Percentiles rank a stretch among this genome's conserved stretches.
phyloP scores from a whole-genome alignment of 2,113 vertebrate species.

The Eretmochelys imbricata region DNA sequence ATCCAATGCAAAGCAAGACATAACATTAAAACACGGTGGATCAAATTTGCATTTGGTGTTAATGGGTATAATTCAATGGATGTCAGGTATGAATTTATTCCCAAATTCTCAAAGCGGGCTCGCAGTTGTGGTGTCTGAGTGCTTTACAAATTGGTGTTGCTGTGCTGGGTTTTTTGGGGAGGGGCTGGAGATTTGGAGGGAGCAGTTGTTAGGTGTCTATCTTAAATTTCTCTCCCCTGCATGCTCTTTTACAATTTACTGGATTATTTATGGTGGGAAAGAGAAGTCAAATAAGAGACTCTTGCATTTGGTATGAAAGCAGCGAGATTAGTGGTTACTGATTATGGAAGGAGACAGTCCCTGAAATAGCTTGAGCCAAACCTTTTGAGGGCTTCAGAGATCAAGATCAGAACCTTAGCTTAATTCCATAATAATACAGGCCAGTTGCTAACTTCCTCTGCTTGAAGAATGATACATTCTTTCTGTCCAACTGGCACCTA shows the following conservation, averaged over 20 bases:
- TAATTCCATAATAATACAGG: conserved; percentile 54
- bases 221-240: not conserved
- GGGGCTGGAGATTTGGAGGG: no score
- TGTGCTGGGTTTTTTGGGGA: not conserved
- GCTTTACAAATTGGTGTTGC: not conserved
- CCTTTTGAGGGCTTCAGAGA: conserved; percentile 39
- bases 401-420: conserved; percentile 44
- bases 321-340: conserved; percentile 6
- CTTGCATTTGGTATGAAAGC: not conserved
- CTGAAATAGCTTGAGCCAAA: not conserved
- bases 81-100: not conserved
- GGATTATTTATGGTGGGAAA: conserved; percentile 29
- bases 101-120: not conserved
- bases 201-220: not conserved
- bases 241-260: not conserved
- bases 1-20: not conserved
- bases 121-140: not conserved
- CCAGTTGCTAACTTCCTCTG: conserved; percentile 46
- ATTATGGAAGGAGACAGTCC: not conserved
- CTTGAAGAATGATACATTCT: conserved; percentile 29
- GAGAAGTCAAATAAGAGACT: conserved; percentile 33
- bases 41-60: not conserved
- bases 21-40: not conserved
- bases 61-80: not conserved
- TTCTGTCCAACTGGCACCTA: conserved; percentile 44